Evolutionary conservation across 2,797 vertebrate species (phyloP), one percentile per base, ranked within the genome.

Genomic region (Limosa lapponica): DNA sequence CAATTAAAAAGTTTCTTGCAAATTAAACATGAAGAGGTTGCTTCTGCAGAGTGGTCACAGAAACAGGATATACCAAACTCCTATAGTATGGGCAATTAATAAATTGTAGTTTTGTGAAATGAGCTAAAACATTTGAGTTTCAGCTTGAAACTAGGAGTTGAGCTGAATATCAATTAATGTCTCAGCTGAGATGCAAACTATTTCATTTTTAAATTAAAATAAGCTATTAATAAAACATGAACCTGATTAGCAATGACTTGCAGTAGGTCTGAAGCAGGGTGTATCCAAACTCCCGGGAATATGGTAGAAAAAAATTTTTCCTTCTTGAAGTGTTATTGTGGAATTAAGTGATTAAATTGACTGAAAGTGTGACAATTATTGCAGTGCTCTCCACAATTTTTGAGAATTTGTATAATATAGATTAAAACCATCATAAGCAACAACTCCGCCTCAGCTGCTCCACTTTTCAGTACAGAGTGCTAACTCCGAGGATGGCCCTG

Each of bases 221-320:
- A 94, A 57, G 49, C 24, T 82, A 86, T 83, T 86, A 83, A 88
- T 71, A 91, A 81, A 91, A 57, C 69, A 83, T 57, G 80, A 86
- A 88, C 54, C 49, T 34, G 25, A 72, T 80, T 67, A 91, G 16
- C 55, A 91, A 90, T 71, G 37, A 82, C 32, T 77, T 64, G 59
- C 65, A 1, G 20, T 36, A 82, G 30, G 23, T 81, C 37, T 78
- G 32, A 91, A 74, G 46, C n/a, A 49, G 25, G 36, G 27, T 71
- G 6, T 46, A 85, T 58, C 43, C 30, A 88, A 86, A 37, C 28
- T 18, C 41, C 24, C 36, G 37, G 43, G 54, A 83, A 58, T 39
- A 39, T 3, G 6, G 19, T 18, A 52, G 46, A 5, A 37, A 61
- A 80, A 44, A 57, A 28, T 15, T 4, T 6, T 32, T 34, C n/a